Base-by-base conservation (phyloP, 2,797 vertebrate genomes). In the Sebastes steindachneri region DNA sequence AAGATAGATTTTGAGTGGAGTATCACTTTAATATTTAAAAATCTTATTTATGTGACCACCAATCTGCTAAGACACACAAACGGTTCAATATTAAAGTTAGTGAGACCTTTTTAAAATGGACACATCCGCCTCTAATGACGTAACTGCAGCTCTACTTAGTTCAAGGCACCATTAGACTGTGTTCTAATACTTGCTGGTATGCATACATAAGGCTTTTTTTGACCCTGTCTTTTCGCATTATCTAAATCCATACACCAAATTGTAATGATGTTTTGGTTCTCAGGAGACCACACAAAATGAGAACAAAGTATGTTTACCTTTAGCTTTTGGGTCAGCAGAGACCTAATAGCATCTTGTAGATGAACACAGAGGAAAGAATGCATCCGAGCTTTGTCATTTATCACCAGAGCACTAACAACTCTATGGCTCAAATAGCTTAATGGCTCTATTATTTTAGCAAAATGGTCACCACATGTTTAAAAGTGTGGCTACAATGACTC, bases 281-380 rank as follows among this genome's bases (percentile, higher is more conserved):
- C 74, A 55, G 19, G 68, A 45, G 86, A 87, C 54, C 74, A 89
- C 68, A 89, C 82, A 83, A 91, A 87, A 83, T 76, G 67, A 88
- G 74, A 88, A 74, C 70, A 88, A 83, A 92, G 73, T 80, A 45
- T 93, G 88, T 93, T 92, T 89, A 79, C 68, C 67, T 80, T 87
- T 59, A 77, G 45, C 70, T 66, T 84, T 79, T 68, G 29, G 75
- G 73, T 86, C 75, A 80, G 70, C 48, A 72, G 45, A 74, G 60
- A 73, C 67, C 14, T n/a, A 48, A 48, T 48, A 62, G 68, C 48
- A 33, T 79, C 75, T 57, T 85, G 60, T 63, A 64, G 62, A 73
- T 63, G 69, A 76, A 79, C 73, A 80, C 37, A 33, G 45, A 65
- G 57, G 62, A 85, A 88, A 89, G 76, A 90, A 92, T 84, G 79